These are phyloP conservation scores for Scartelaos histophorus DNA, from an alignment of 2,113 vertebrate species.

Conservation along the genomic window DNA sequence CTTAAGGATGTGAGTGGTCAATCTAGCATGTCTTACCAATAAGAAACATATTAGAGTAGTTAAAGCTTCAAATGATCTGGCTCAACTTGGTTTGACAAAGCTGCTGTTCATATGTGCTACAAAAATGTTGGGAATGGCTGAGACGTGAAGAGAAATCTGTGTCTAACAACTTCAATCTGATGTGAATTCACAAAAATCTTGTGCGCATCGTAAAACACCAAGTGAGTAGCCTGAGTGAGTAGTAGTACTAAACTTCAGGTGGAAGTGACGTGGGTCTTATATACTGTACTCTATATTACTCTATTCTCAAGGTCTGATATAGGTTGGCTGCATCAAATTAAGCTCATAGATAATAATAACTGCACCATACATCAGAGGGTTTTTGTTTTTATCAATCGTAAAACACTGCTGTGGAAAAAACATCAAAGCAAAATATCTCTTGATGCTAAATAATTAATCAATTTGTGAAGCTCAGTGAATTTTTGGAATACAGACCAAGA, in stretches of 20 bases:
- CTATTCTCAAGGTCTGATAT: too few species aligned
- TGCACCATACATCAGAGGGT: too few species aligned
- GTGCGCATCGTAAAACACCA: neutral
- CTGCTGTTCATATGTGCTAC: neutral
- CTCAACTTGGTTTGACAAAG: neutral
- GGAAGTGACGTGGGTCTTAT: neutral
- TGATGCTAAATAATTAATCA: too few species aligned
- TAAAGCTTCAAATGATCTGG: slow-evolving; percentile 11
- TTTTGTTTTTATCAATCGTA: too few species aligned
- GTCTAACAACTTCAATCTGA: neutral
- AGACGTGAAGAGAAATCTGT: neutral
- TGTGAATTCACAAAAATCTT: neutral
- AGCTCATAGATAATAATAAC: too few species aligned
- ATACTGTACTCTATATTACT: too few species aligned
- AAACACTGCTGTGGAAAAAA: too few species aligned
- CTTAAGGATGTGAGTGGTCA: neutral
- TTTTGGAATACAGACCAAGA: too few species aligned
- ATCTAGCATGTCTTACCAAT: neutral
- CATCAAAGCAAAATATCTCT: too few species aligned
- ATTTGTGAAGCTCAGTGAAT: too few species aligned
- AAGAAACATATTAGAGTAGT: neutral
- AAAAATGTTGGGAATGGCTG: slow-evolving; percentile 1
- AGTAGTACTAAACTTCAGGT: neutral
- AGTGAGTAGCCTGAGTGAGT: too few species aligned
- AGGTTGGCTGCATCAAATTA: too few species aligned